A percentile compares a stretch with the other conserved stretches of the same genome.
Conservation (phyloP, 2,113 vertebrate genomes). For the Xiphophorus couchianus region DNA sequence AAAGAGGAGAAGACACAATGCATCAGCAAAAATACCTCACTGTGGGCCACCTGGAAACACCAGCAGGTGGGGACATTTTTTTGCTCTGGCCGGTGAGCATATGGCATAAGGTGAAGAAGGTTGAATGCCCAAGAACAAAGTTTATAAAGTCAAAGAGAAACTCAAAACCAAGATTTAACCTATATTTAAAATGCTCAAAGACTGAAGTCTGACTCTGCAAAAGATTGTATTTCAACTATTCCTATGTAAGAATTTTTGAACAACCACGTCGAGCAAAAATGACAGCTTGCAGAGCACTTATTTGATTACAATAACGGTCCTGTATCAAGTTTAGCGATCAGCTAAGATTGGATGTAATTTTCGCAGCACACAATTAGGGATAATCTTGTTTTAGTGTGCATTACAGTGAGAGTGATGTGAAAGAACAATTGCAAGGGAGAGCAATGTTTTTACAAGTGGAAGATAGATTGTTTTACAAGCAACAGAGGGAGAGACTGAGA, state of each 20-base stretch:
- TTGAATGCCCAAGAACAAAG: background rate
- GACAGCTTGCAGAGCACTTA: slow-evolving; percentile 49
- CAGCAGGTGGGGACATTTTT: slow-evolving; percentile 44
- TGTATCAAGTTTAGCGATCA: slow-evolving; percentile 49
- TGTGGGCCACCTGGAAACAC: background rate
- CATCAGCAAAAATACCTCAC: background rate
- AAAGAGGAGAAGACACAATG: background rate
- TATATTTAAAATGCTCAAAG: background rate
- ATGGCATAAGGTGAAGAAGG: background rate
- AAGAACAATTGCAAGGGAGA: slow-evolving; percentile 22
- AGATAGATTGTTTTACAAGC: slow-evolving; percentile 70
- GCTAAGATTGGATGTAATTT: slow-evolving; percentile 41
- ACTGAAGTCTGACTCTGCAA: background rate
- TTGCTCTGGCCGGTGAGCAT: slow-evolving; percentile 23
- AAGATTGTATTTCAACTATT: background rate
- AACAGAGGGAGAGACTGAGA: slow-evolving; percentile 39
- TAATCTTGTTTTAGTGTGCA: slow-evolving; percentile 57
- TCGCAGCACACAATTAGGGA: slow-evolving; percentile 12
- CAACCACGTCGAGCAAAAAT: slow-evolving; percentile 7
- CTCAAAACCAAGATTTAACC: background rate
- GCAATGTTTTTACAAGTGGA: slow-evolving; percentile 65
- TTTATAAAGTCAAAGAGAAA: background rate
- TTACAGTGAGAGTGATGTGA: slow-evolving; percentile 43
- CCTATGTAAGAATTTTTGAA: background rate
- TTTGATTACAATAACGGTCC: slow-evolving; percentile 41